Percentiles rank a stretch among this genome's conserved stretches.
These are phyloP conservation scores for Odontesthes bonariensis DNA, from an alignment of 2,113 vertebrate genomes.

Conservation along the genomic window DNA sequence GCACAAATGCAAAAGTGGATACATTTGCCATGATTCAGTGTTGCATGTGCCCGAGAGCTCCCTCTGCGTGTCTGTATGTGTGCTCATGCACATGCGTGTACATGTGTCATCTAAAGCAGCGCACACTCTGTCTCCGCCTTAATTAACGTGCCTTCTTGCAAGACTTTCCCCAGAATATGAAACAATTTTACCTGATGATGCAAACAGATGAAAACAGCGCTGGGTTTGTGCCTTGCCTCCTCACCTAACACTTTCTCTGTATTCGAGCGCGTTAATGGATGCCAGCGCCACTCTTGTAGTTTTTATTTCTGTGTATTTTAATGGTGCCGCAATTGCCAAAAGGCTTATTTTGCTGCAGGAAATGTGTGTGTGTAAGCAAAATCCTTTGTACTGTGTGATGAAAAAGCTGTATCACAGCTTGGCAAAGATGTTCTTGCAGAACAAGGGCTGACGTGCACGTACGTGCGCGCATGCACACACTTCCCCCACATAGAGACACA, in stretches of 20 bases:
- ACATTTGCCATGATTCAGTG: constrained; percentile 31
- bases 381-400: constrained; percentile 74
- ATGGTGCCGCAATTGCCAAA: constrained; percentile 54
- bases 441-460: constrained; percentile 25
- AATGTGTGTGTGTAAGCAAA: constrained; percentile 73
- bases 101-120: constrained; percentile 46
- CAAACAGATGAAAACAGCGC: constrained; percentile 74
- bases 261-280: constrained; percentile 46
- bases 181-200: constrained; percentile 79
- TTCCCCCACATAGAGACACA: constrained; percentile 23
- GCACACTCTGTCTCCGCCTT: constrained; percentile 45
- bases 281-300: constrained; percentile 50
- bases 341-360: constrained; percentile 71
- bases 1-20: constrained; percentile 7
- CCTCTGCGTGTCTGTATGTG: constrained; percentile 28
- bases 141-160: constrained; percentile 69
- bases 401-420: constrained; percentile 66
- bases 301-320: constrained; percentile 53
- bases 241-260: constrained; percentile 63
- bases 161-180: constrained; percentile 72
- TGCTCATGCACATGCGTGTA: not conserved
- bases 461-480: constrained; percentile 14
- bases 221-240: constrained; percentile 42
- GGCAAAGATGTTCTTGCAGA: constrained; percentile 56
- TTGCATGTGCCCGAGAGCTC: constrained; percentile 14